These are phyloP conservation scores for Lycaena phlaeas DNA, from an alignment of 2,888 invertebrate species.

Conservation along the genomic window DNA sequence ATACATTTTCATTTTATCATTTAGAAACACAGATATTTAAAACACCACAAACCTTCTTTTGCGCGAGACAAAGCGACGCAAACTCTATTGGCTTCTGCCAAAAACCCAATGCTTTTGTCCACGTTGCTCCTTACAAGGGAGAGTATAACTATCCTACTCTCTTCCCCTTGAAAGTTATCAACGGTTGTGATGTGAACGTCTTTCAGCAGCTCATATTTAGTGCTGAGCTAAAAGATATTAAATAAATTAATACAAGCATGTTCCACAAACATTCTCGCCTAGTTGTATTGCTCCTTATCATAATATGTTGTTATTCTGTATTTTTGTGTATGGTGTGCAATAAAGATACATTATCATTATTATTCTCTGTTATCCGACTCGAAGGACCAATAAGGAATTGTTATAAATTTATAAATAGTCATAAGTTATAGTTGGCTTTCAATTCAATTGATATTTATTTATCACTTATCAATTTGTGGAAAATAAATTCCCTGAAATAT, in stretches of 20 bases:
- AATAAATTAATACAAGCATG: too few species aligned
- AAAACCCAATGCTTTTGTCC: constrained; percentile 79
- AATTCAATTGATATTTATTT: too few species aligned
- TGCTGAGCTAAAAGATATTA: constrained; percentile 34
- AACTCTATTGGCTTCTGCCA: constrained; percentile 78
- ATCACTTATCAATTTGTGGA: too few species aligned
- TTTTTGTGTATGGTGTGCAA: too few species aligned
- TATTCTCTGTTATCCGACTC: too few species aligned
- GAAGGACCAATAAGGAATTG: too few species aligned
- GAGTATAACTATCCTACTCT: constrained; percentile 83
- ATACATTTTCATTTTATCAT: too few species aligned
- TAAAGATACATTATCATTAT: too few species aligned
- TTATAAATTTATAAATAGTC: too few species aligned
- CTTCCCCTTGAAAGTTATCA: constrained; percentile 88
- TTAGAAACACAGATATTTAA: not conserved
- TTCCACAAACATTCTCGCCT: too few species aligned
- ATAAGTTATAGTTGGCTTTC: too few species aligned
- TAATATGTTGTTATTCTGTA: constrained; percentile 8
- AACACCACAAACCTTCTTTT: constrained; percentile 45
- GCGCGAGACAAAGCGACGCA: constrained; percentile 85
- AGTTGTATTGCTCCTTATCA: not conserved
- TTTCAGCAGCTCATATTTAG: constrained; percentile 38
- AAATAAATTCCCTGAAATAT: too few species aligned
- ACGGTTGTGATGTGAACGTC: constrained; percentile 77
- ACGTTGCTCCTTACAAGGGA: constrained; percentile 85